phyloP scores from a whole-genome alignment of 2,888 invertebrate species.

The Mechanitis mazaeus region DNA sequence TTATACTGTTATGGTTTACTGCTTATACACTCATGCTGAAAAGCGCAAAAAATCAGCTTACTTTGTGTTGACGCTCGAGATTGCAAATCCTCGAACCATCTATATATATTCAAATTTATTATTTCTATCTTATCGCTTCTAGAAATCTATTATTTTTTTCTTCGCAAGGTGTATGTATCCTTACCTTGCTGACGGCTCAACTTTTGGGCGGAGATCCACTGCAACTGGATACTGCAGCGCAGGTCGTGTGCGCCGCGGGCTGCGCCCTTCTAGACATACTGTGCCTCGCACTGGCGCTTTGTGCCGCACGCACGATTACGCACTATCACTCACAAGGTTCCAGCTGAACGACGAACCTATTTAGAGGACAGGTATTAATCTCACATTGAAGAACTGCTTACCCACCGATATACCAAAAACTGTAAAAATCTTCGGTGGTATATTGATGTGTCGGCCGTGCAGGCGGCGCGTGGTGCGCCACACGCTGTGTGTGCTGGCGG shows the following conservation, averaged over 20 bases:
- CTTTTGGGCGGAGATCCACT: conserved; percentile 79
- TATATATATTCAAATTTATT: no score
- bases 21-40: no score
- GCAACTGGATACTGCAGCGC: conserved; percentile 75
- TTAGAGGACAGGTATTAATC: conserved; percentile 69
- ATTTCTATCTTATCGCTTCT: no score
- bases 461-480: conserved; percentile 55
- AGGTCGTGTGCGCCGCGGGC: conserved; percentile 81
- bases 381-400: conserved; percentile 22
- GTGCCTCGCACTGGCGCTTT: conserved; percentile 81
- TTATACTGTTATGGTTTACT: no score
- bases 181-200: conserved; percentile 81
- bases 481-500: conserved; percentile 52
- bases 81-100: no score
- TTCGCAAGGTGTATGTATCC: conserved; percentile 78
- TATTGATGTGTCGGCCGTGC: conserved; percentile 12
- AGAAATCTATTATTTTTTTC: no score
- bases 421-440: neutral
- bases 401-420: no score
- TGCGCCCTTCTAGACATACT: conserved; percentile 81
- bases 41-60: no score
- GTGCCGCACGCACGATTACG: conserved; percentile 79
- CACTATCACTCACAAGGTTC: conserved; percentile 77
- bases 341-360: conserved; percentile 74
- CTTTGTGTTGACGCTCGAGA: no score